Percentiles rank a stretch among this genome's conserved stretches.
Evolutionary conservation across 2,888 invertebrate genomes (phyloP).

Genomic region (Erebia palarica): DNA sequence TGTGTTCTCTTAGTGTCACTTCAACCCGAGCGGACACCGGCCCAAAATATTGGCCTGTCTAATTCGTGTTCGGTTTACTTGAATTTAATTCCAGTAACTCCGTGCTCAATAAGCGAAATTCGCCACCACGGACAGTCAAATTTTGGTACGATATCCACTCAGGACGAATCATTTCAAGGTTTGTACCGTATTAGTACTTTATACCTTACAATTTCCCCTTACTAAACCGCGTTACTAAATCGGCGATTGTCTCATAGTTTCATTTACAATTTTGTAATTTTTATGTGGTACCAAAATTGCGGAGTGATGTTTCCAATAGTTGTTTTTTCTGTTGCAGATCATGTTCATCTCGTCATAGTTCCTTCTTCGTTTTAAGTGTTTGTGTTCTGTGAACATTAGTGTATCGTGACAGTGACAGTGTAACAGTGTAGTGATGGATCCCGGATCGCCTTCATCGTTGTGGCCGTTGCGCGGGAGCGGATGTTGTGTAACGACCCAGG

Average conservation of each 20-base stretch:
- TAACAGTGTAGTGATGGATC: constrained; percentile 75
- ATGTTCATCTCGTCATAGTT: constrained; percentile 81
- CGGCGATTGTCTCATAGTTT: constrained; percentile 61
- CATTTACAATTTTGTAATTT: constrained; percentile 70
- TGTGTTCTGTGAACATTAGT: constrained; percentile 75
- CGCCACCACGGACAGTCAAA: constrained; percentile 79
- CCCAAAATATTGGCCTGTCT: constrained; percentile 83
- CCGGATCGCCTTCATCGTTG: constrained; percentile 75
- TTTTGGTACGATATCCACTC: constrained; percentile 83
- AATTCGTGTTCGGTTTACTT: constrained; percentile 76
- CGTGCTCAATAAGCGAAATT: constrained; percentile 63
- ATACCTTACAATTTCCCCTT: constrained; percentile 72
- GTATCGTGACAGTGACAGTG: constrained; percentile 71
- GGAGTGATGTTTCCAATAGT: constrained; percentile 50
- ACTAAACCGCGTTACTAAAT: constrained; percentile 69
- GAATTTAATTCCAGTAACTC: constrained; percentile 75
- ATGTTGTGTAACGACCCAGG: constrained; percentile 58
- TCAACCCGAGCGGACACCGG: constrained; percentile 82
- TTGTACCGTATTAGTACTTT: constrained; percentile 70
- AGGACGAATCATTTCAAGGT: constrained; percentile 81
- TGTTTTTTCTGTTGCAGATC: constrained; percentile 75
- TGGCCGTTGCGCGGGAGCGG: constrained; percentile 77
- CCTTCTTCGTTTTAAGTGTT: constrained; percentile 72
- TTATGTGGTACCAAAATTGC: constrained; percentile 48
- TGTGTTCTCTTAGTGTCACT: constrained; percentile 76